Percentiles rank a stretch among this genome's conserved stretches.
phyloP scores from a whole-genome alignment of 1,140 invertebrate species.

The Drosophila lowei region DNA sequence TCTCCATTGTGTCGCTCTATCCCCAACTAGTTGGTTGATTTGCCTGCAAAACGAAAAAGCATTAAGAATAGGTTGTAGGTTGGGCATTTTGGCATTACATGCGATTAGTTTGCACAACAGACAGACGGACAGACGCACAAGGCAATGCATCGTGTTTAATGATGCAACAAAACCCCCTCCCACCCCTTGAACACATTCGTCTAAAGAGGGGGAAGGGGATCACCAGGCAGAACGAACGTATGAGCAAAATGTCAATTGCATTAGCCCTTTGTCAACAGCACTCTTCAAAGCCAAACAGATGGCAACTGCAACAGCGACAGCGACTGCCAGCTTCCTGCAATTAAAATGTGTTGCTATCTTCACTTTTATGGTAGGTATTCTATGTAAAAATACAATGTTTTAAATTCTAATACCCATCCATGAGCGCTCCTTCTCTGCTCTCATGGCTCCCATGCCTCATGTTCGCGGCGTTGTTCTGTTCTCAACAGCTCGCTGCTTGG shows the following conservation, averaged over 20 bases:
- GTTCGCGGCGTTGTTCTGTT: slow-evolving; percentile 27
- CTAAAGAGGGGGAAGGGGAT: background rate
- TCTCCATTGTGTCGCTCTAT: too few relatives aligned
- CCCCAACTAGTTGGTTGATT: slow-evolving; percentile 4
- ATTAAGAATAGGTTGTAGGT: background rate
- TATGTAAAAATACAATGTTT: slow-evolving; percentile 32
- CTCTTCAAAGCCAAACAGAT: slow-evolving; percentile 13
- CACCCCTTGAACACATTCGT: background rate
- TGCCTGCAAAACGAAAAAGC: slow-evolving; percentile 16
- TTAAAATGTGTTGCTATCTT: slow-evolving; percentile 43
- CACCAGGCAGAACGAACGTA: slow-evolving; percentile 11
- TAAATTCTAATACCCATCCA: slow-evolving; percentile 46
- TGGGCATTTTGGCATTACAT: slow-evolving; percentile 11
- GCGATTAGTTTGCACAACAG: slow-evolving; percentile 12
- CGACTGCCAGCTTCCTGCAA: slow-evolving; percentile 47
- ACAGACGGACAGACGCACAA: slow-evolving; percentile 17
- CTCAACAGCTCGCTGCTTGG: slow-evolving; percentile 1
- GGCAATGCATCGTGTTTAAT: slow-evolving; percentile 41
- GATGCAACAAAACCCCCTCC: slow-evolving; percentile 24
- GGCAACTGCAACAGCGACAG: slow-evolving; percentile 19
- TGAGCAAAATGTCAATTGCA: slow-evolving; percentile 46
- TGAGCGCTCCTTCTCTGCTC: background rate
- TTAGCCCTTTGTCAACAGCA: slow-evolving; percentile 49
- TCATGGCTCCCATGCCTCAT: slow-evolving; percentile 31
- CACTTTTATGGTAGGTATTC: slow-evolving; percentile 36